phyloP scores from a whole-genome alignment of 1,140 invertebrate species.

The Phenacoccus solenopsis region DNA sequence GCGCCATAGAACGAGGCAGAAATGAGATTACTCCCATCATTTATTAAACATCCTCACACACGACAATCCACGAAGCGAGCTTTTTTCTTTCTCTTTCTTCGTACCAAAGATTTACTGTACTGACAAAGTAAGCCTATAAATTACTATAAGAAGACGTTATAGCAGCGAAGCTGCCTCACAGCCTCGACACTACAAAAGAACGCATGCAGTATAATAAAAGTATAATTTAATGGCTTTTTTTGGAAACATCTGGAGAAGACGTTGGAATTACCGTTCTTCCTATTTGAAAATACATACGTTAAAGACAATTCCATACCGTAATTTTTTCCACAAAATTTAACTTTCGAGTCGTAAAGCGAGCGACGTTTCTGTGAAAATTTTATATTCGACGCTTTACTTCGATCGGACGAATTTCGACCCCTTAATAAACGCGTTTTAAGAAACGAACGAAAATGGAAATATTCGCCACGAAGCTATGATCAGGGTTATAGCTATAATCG shows the following conservation, averaged over 20 bases:
- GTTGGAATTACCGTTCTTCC: not conserved
- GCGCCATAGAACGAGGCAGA: no score
- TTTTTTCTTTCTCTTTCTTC: not conserved
- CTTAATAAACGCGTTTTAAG: no score
- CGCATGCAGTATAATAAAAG: not conserved
- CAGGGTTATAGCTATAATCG: no score
- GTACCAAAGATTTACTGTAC: not conserved
- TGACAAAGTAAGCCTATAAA: conserved; percentile 2
- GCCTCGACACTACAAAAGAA: not conserved
- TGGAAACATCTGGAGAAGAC: not conserved
- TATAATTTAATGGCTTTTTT: conserved; percentile 3
- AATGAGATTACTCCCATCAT: no score
- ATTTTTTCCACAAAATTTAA: not conserved
- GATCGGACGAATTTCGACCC: no score
- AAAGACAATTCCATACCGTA: not conserved
- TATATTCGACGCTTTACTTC: not conserved
- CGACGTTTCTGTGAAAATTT: not conserved
- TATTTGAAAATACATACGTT: conserved; percentile 3
- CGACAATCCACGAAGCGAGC: not conserved
- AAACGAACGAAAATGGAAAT: no score
- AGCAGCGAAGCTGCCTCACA: not conserved
- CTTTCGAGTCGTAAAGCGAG: not conserved
- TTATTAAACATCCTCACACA: no score
- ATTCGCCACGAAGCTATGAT: no score
- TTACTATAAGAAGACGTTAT: conserved; percentile 2